A percentile compares a stretch with the other conserved stretches of the same genome.
Conservation (phyloP, 2,113 vertebrate species). For the Sciurus niger region DNA sequence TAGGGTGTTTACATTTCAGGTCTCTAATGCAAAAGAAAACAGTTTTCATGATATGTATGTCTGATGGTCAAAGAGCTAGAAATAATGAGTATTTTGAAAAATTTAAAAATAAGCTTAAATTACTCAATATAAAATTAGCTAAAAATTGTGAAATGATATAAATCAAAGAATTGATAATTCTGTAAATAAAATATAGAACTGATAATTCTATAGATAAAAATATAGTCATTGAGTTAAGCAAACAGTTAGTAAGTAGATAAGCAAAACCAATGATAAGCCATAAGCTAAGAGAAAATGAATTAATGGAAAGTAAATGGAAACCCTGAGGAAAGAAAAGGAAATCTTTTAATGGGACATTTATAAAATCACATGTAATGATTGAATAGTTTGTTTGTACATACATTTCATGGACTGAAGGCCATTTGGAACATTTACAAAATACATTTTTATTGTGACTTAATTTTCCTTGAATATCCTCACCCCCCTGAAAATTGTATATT, state of each 20-base stretch:
- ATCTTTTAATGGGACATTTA: not conserved
- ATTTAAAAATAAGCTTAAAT: not conserved
- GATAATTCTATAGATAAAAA: not conserved
- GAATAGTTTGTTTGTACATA: not conserved
- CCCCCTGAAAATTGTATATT: not conserved
- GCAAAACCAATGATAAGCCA: not conserved
- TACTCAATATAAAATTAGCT: not conserved
- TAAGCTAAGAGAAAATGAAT: not conserved
- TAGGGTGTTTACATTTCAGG: not conserved
- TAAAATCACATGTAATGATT: not conserved
- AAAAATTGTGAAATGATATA: too few species aligned
- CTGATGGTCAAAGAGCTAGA: not conserved
- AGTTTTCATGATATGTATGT: not conserved
- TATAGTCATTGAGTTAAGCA: not conserved
- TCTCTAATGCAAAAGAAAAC: constrained; percentile 10
- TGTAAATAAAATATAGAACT: too few species aligned
- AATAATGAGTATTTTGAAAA: not conserved
- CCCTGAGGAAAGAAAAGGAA: not conserved
- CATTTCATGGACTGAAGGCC: not conserved
- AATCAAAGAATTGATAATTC: too few species aligned
- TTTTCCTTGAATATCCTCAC: not conserved
- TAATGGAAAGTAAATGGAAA: not conserved
- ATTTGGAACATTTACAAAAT: not conserved
- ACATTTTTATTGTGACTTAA: not conserved
- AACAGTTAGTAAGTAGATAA: not conserved